Evolutionary conservation across 1,140 invertebrate species (phyloP), one percentile per base, ranked within the genome.

Genomic region (Alviniconcha marisindica): DNA sequence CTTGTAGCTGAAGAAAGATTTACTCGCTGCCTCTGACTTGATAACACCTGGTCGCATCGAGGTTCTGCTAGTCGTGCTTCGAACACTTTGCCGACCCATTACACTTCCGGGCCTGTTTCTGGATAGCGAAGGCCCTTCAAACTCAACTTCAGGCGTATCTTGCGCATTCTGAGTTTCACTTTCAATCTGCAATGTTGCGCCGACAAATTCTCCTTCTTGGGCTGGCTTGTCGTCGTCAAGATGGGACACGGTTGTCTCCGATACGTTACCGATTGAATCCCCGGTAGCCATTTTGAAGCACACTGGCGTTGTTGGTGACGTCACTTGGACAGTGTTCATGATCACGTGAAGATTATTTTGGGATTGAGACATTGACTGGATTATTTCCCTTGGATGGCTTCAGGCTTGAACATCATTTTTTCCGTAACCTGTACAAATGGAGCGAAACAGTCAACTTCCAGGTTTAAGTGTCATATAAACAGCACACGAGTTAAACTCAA

Each of bases 1-100:
- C 88, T 91, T 91, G 63, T 91, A 91, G 77, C 87, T 88, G 63
- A 90, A 91, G 77, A 76, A 91, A 14, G 78, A 71, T 15, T 83
- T 77, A 15, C 86, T 51, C 10, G 84, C 51, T 2, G 54, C 33
- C 38, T 89, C 89, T 24, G 83, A 81, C 77, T 88, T 87, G 14
- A 88, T 76, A 28, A 87, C 38, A 3, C 88, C 88, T 40, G 88
- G 90, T 78, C 85, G 76, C 79, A 88, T 78, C 0, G 90, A 91
- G 2, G 89, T 91, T 69, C 85, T 69, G 71, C 84, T 86, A 1
- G 80, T 85, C 24, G 86, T 87, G 24, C 85, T 86, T 24, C 71
- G 74, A 21, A 88, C 83, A 85, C 88, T 89, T 38, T 85, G 84
- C 31, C 88, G 77, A 40, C 88, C 87, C 51, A 88, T 87, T 1